phyloP scores from a whole-genome alignment of 2,113 vertebrate genomes.

The Axis porcinus region DNA sequence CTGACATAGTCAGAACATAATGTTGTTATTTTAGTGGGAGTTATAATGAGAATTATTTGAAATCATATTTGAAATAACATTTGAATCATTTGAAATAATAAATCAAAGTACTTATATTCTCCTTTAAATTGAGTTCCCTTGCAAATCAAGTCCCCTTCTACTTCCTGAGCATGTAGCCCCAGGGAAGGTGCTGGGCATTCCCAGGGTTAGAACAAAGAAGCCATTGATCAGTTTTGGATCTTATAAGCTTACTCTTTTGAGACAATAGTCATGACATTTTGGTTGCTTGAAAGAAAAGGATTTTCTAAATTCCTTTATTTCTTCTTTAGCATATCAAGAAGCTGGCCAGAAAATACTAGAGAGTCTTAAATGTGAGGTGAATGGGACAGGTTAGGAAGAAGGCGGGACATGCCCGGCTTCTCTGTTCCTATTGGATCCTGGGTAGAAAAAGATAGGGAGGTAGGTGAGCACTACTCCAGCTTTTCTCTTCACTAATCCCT shows the following conservation, averaged over 20 bases:
- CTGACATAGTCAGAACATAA: background rate
- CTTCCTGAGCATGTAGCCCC: background rate
- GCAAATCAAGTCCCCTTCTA: background rate
- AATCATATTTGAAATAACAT: slow-evolving; percentile 22
- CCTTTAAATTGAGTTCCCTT: background rate
- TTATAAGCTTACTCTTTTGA: background rate
- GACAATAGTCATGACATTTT: slow-evolving; percentile 40
- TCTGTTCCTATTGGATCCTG: background rate
- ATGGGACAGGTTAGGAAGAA: background rate
- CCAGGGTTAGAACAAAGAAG: slow-evolving; percentile 43
- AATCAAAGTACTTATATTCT: background rate
- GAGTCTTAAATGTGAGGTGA: background rate
- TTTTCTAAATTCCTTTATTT: slow-evolving; percentile 49
- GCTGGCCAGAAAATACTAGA: background rate
- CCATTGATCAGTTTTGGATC: slow-evolving; percentile 18
- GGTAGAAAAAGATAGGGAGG: background rate
- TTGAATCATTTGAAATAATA: slow-evolving; percentile 35
- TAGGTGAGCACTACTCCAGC: background rate
- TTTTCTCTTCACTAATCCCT: background rate
- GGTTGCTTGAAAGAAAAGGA: slow-evolving; percentile 23
- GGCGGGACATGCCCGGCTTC: background rate
- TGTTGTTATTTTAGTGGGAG: background rate
- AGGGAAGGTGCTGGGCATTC: background rate
- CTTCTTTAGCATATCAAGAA: slow-evolving; percentile 22
- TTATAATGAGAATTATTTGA: slow-evolving; percentile 25